Evolutionary conservation across 2,888 invertebrate species (phyloP).

Genomic region (Oscheius myriophilus): DNA sequence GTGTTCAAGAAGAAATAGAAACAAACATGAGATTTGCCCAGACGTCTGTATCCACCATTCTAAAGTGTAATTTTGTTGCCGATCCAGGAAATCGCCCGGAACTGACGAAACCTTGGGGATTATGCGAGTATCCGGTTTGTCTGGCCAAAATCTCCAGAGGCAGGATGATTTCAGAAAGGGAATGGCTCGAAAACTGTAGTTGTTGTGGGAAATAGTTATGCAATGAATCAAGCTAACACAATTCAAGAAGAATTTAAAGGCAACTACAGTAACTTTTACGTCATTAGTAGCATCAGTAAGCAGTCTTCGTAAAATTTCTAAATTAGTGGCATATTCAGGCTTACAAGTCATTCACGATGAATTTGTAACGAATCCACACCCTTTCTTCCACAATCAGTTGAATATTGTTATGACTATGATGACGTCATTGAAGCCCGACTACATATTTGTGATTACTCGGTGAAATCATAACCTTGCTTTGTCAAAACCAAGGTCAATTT

Average conservation of each 20-base stretch:
- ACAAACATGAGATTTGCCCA: background rate
- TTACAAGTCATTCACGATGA: slow-evolving; percentile 8
- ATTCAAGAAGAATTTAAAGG: slow-evolving; percentile 6
- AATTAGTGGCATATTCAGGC: background rate
- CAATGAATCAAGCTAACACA: slow-evolving; percentile 4
- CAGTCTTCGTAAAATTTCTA: background rate
- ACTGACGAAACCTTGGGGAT: background rate
- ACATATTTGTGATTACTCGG: background rate
- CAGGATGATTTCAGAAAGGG: background rate
- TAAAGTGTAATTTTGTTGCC: background rate
- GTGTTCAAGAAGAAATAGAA: background rate
- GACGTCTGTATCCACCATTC: background rate
- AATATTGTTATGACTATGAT: background rate
- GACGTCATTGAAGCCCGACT: background rate
- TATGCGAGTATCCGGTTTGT: slow-evolving; percentile 10
- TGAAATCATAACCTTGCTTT: background rate
- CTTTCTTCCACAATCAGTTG: slow-evolving; percentile 10
- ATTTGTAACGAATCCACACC: background rate
- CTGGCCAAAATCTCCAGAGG: background rate
- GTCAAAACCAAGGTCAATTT: too few relatives aligned
- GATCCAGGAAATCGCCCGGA: background rate
- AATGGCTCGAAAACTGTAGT: background rate
- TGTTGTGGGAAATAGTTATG: slow-evolving; percentile 3
- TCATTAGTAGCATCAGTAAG: background rate
- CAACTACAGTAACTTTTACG: background rate